Conservation (phyloP, 2,888 invertebrate species). For the Alcis repandata region DNA sequence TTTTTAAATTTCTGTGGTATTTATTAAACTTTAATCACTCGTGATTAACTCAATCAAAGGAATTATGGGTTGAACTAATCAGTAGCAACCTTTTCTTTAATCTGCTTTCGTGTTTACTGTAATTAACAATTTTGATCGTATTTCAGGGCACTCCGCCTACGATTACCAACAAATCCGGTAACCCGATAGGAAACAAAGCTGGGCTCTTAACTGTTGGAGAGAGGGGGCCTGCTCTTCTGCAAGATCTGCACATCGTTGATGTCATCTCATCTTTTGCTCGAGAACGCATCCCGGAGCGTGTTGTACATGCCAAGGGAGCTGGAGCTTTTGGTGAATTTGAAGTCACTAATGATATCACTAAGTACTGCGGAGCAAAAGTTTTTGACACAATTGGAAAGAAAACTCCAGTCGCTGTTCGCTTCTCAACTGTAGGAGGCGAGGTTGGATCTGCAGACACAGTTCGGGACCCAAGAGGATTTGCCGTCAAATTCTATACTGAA, state of each 20-base stretch:
- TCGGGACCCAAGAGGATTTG: constrained; percentile 97
- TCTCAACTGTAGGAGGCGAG: constrained; percentile 96
- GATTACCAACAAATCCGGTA: constrained; percentile 93
- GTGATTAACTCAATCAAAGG: neutral
- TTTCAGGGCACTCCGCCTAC: constrained; percentile 85
- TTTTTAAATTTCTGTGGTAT: too few relatives aligned
- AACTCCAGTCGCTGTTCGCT: constrained; percentile 93
- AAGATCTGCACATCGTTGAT: constrained; percentile 93
- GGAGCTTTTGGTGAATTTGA: constrained; percentile 96
- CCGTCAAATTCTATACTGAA: constrained; percentile 97
- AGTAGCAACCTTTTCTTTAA: neutral
- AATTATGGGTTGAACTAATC: neutral
- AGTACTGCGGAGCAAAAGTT: constrained; percentile 92
- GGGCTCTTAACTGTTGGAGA: constrained; percentile 94
- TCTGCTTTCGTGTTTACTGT: neutral
- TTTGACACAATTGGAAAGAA: constrained; percentile 92
- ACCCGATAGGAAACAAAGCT: constrained; percentile 92
- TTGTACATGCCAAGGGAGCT: constrained; percentile 98
- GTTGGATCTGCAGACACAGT: constrained; percentile 96
- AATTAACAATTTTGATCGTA: constrained; percentile 38
- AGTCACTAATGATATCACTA: constrained; percentile 94
- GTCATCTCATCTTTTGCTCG: constrained; percentile 94
- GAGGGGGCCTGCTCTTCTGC: constrained; percentile 94
- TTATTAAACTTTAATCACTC: too few relatives aligned
- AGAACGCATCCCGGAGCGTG: constrained; percentile 98